Base-by-base conservation (phyloP, 2,888 invertebrate species). In the Perizoma flavofasciatum region DNA sequence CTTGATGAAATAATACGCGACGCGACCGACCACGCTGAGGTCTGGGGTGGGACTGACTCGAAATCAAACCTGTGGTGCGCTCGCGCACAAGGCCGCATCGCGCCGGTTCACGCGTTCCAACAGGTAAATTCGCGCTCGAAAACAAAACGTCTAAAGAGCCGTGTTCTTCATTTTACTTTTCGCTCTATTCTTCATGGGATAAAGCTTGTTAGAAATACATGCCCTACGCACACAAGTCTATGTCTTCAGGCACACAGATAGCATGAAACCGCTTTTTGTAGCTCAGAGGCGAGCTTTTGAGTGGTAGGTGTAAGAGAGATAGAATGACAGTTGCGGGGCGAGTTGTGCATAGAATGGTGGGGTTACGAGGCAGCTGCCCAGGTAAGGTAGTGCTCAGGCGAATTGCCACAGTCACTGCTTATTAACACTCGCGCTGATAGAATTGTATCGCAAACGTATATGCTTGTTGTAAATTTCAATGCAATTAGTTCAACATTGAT, bases 41-140 rank as follows among this genome's bases (percentile, higher is more conserved):
- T 88, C 92, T 89, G 86, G 86, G 88, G 87, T 91, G 88, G 88
- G 89, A 93, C 93, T 92, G 85, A 85, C 81, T 84, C 70, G 74
- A 73, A 84, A 81, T 85, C 84, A 78, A 88, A 90, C 89, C 87
- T 89, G 88, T 83, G 85, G 79, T 88, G 92, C 92, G 92, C 92
- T 92, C 93, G 93, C 93, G 92, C 93, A 92, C 93, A 92, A 92
- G 93, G 92, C 93, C 92, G 89, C 90, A 67, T 67, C 89, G 92
- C 90, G 87, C 83, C 85, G 89, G 91, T 92, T 92, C 91, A 91
- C 89, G 90, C 91, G 93, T 92, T 93, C 93, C 93, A 93, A 91
- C 92, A 92, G 92, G 92, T 93, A 92, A 92, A 85, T 83, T 85
- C 79, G 78, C 73, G 80, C 78, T 69, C 66, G 71, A 67, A 72